Conservation (phyloP, 2,888 invertebrate genomes). For the Xestia xanthographa region DNA sequence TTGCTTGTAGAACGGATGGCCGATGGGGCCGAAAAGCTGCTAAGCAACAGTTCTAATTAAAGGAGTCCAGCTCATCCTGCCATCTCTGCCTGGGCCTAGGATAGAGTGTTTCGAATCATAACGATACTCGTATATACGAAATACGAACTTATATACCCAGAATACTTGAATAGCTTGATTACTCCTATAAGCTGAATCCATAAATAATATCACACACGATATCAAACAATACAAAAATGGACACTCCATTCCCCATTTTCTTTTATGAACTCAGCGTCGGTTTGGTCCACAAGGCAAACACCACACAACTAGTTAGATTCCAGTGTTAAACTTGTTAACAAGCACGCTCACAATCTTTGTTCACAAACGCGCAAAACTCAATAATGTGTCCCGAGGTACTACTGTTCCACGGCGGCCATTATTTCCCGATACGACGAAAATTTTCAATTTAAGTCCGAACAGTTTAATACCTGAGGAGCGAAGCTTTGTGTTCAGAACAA, state of each 20-base stretch:
- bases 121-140: neutral
- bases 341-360: slow-evolving; percentile 54
- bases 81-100: neutral
- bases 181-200: neutral
- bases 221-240: neutral
- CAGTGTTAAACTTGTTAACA: slow-evolving; percentile 51
- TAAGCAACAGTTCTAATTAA: neutral
- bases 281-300: slow-evolving; percentile 7
- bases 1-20: too few species aligned
- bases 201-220: neutral
- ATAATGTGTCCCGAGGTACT: slow-evolving; percentile 62
- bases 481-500: slow-evolving; percentile 70
- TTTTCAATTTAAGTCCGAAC: slow-evolving; percentile 74
- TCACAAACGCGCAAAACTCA: slow-evolving; percentile 59
- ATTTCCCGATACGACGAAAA: slow-evolving; percentile 70
- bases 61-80: neutral
- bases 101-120: neutral
- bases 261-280: neutral
- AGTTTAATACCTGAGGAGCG: slow-evolving; percentile 70
- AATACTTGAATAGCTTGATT: neutral
- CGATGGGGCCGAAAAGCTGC: too few species aligned
- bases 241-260: neutral
- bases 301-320: slow-evolving; percentile 19
- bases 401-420: slow-evolving; percentile 62
- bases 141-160: neutral